Base-by-base conservation (phyloP, 2,888 invertebrate species). In the Hydrotaea diabolus region DNA sequence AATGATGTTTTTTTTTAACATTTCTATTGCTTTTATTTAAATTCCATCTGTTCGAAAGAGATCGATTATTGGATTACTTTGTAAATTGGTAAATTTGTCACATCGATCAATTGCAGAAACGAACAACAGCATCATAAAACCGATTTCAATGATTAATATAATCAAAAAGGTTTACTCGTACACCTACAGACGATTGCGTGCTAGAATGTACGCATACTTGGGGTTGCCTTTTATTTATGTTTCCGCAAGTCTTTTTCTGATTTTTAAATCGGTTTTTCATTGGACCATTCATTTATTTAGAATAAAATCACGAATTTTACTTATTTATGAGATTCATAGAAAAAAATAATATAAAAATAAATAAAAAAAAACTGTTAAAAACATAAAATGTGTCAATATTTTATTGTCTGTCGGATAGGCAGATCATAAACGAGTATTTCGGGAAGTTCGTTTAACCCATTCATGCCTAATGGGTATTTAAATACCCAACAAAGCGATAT, bases 241-340 rank as follows among this genome's bases (percentile, higher is more conserved):
- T 39, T 8, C 9, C 39, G 9, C 39, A 39, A 8, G 2, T 49
- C 3, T 49, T n/a, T 49, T 49, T 13, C 49, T 5, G 15, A 13
- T 31, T 2, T 31, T 49, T n/a, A 49, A n/a, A 49, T 49, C 49
- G 49, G 49, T 49, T n/a, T 49, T 59, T 55, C 71, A 57, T 11
- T 43, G 13, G 43, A 43, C 15, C 43, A 43, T 13, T 13, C 13
- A 43, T n/a, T n/a, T n/a, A n/a, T 2, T 15, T 43, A 43, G 11
- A 69, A 77, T 2, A 2, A 49, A 49, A 49, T 49, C 49, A 49
- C n/a, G 49, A 49, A n/a, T 49, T 62, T 75, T 43, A 69, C 43
- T 21, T 23, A 43, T 59, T 59, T 26, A 26, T 26, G 59, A 59
- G 59, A 59, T 59, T 59, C 59, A 59, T 59, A 59, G 59, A 59